A percentile compares a stretch with the other conserved stretches of the same genome.
Evolutionary conservation across 2,113 vertebrate genomes (phyloP).

Genomic region (Calyptommatus sinebrachiatus): DNA sequence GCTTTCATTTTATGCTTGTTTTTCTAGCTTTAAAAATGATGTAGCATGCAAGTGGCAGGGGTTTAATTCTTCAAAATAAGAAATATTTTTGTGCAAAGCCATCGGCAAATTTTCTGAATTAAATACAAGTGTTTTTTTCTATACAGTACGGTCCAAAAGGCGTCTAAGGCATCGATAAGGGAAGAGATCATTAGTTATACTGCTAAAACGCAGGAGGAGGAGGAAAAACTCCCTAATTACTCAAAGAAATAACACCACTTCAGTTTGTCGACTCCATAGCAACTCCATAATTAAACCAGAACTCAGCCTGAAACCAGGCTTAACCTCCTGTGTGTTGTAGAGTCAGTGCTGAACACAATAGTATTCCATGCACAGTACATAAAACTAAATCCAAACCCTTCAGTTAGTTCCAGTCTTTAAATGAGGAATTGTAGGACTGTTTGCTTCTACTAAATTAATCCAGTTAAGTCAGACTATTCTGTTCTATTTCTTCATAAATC

Average conservation of each 20-base stretch:
- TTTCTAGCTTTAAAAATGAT: slow-evolving; percentile 38
- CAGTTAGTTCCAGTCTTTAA: neutral
- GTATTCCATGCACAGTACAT: neutral
- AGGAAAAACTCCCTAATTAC: slow-evolving; percentile 32
- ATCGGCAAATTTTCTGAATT: slow-evolving; percentile 19
- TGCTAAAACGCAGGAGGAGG: slow-evolving; percentile 30
- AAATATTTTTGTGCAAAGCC: slow-evolving; percentile 37
- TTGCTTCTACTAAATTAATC: neutral
- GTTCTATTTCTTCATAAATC: neutral
- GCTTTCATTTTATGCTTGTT: slow-evolving; percentile 10
- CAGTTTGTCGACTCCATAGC: slow-evolving; percentile 23
- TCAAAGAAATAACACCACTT: slow-evolving; percentile 44
- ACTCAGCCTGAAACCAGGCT: slow-evolving; percentile 21
- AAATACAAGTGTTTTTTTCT: slow-evolving; percentile 31
- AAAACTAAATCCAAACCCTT: neutral
- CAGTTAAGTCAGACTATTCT: neutral
- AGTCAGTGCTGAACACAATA: slow-evolving; percentile 12
- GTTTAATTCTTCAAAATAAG: slow-evolving; percentile 10
- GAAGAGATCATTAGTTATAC: slow-evolving; percentile 34
- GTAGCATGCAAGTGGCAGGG: slow-evolving; percentile 22
- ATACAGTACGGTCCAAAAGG: slow-evolving; percentile 27
- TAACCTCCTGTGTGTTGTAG: slow-evolving; percentile 27
- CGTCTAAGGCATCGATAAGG: slow-evolving; percentile 34
- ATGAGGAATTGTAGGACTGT: neutral
- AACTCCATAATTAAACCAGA: slow-evolving; percentile 19